A percentile compares a stretch with the other conserved stretches of the same genome.
Evolutionary conservation across 2,888 invertebrate genomes (phyloP).

Genomic region (Agrochola circellaris): DNA sequence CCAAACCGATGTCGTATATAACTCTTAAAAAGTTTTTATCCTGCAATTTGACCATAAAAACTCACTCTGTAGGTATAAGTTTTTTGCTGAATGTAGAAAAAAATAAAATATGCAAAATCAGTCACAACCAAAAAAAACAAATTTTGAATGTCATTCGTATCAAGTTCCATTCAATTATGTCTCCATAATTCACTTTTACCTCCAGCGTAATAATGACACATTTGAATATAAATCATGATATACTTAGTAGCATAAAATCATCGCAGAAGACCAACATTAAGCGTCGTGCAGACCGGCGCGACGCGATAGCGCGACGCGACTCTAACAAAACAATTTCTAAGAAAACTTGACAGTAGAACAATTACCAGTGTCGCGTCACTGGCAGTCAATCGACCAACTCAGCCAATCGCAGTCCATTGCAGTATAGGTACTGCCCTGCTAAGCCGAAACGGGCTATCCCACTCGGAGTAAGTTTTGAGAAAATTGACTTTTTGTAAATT

Average conservation of each 20-base stretch:
- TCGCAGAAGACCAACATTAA: neutral
- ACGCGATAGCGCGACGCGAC: too few relatives aligned
- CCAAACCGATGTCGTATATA: neutral
- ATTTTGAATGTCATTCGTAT: neutral
- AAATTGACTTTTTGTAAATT: too few relatives aligned
- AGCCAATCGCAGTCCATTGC: too few relatives aligned
- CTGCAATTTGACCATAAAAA: neutral
- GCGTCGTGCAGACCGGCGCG: too few relatives aligned
- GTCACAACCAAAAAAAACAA: neutral
- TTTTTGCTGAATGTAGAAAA: neutral
- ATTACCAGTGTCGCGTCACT: too few relatives aligned
- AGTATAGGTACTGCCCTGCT: too few relatives aligned
- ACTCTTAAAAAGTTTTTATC: neutral
- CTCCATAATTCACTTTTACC: neutral
- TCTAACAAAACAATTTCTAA: too few relatives aligned
- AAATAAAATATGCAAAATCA: neutral
- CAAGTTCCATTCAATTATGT: neutral
- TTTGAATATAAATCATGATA: conserved; percentile 12
- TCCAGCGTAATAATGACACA: neutral
- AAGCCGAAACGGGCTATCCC: too few relatives aligned
- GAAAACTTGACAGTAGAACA: too few relatives aligned
- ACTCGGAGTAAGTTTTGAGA: too few relatives aligned
- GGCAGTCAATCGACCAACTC: too few relatives aligned
- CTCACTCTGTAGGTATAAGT: neutral
- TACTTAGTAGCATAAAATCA: neutral